Evolutionary conservation across 2,113 vertebrate genomes (phyloP).

Genomic region (Otis tarda): DNA sequence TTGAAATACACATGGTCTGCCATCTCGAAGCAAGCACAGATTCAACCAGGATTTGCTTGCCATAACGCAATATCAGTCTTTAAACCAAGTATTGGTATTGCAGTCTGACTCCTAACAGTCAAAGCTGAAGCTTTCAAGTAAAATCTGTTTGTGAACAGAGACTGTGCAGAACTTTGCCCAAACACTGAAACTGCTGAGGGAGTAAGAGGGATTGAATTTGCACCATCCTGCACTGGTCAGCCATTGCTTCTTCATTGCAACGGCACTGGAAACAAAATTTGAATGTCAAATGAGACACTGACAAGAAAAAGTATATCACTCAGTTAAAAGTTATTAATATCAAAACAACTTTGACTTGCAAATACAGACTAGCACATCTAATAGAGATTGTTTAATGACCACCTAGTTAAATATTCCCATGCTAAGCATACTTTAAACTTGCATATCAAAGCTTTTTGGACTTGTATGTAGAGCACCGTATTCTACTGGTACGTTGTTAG

Average conservation of each 20-base stretch:
- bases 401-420: background rate
- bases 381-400: background rate
- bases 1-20: background rate
- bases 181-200: background rate
- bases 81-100: background rate
- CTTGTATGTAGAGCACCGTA: background rate
- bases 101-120: background rate
- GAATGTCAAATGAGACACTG: background rate
- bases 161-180: background rate
- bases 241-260: background rate
- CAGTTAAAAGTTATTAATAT: background rate
- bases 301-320: background rate
- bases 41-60: background rate
- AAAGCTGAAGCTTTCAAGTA: background rate
- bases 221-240: background rate
- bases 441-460: background rate
- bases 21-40: background rate
- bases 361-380: background rate
- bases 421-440: background rate
- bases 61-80: background rate
- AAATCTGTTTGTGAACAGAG: background rate
- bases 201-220: background rate
- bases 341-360: background rate
- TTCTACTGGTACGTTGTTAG: background rate
- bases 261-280: background rate